These are phyloP conservation scores for Pseudochirops cupreus DNA, from an alignment of 2,797 vertebrate species.

Conservation along the genomic window DNA sequence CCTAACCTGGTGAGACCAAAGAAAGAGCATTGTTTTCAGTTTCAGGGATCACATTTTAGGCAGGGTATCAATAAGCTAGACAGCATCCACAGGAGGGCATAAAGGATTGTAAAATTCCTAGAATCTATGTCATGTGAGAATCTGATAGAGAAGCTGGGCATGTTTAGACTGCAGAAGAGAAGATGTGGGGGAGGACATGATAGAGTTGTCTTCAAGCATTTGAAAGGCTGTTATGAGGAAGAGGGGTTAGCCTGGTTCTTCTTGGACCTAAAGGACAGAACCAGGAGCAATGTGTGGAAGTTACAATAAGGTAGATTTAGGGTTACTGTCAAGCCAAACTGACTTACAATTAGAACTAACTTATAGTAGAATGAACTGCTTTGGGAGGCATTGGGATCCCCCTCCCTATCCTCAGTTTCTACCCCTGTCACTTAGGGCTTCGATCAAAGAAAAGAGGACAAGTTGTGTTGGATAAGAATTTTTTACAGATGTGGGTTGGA, in stretches of 20 bases:
- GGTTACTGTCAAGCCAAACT: neutral
- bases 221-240: neutral
- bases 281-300: neutral
- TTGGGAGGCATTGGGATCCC: neutral
- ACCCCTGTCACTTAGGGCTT: neutral
- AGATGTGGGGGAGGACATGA: neutral
- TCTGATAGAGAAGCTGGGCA: neutral
- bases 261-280: neutral
- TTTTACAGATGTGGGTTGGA: neutral
- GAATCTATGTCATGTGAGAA: neutral
- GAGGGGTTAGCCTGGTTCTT: neutral
- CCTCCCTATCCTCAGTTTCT: neutral
- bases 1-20: neutral
- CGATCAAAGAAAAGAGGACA: neutral
- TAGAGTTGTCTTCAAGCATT: neutral
- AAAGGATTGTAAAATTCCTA: neutral
- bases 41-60: neutral
- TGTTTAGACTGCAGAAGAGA: neutral
- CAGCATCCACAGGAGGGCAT: neutral
- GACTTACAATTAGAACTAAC: neutral
- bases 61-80: neutral
- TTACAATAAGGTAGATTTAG: neutral
- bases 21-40: neutral
- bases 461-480: neutral
- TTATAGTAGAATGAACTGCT: neutral